Evolutionary conservation across 2,113 vertebrate species (phyloP).

Genomic region (Notothenia rossii): DNA sequence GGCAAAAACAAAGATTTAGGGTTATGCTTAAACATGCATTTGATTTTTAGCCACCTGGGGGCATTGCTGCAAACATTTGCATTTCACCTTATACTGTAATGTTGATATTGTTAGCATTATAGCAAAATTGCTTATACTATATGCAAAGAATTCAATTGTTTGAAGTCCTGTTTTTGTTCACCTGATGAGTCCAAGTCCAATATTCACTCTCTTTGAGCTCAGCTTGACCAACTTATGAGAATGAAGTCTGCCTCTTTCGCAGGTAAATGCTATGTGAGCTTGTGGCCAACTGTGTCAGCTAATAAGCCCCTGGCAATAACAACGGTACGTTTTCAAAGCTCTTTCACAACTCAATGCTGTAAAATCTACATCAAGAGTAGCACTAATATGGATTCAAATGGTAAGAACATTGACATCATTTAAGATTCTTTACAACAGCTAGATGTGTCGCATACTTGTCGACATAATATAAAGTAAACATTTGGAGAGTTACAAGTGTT

Average conservation of each 20-base stretch:
- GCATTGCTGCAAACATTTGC: not conserved
- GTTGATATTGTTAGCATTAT: not conserved
- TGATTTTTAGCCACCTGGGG: not conserved
- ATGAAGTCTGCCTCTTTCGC: too few relatives aligned
- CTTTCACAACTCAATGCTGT: too few relatives aligned
- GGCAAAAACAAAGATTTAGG: not conserved
- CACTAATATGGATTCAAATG: too few relatives aligned
- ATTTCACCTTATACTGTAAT: not conserved
- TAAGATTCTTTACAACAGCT: too few relatives aligned
- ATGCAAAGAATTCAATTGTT: not conserved
- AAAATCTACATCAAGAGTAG: too few relatives aligned
- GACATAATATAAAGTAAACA: not conserved
- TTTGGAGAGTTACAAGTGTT: conserved; percentile 4
- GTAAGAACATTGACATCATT: too few relatives aligned
- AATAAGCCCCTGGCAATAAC: too few relatives aligned
- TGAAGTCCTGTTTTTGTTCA: not conserved
- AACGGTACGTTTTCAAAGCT: too few relatives aligned
- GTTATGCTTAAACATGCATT: not conserved
- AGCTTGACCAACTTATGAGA: too few relatives aligned
- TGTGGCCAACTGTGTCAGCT: too few relatives aligned
- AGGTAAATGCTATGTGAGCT: too few relatives aligned
- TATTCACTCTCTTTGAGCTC: not conserved
- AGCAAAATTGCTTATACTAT: not conserved
- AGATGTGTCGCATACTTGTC: not conserved
- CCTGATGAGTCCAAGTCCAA: not conserved